These are phyloP conservation scores for Petrosia ficiformis DNA, from an alignment of 37 sponge, comb jelly and placozoan genomes.

Conservation along the genomic window DNA sequence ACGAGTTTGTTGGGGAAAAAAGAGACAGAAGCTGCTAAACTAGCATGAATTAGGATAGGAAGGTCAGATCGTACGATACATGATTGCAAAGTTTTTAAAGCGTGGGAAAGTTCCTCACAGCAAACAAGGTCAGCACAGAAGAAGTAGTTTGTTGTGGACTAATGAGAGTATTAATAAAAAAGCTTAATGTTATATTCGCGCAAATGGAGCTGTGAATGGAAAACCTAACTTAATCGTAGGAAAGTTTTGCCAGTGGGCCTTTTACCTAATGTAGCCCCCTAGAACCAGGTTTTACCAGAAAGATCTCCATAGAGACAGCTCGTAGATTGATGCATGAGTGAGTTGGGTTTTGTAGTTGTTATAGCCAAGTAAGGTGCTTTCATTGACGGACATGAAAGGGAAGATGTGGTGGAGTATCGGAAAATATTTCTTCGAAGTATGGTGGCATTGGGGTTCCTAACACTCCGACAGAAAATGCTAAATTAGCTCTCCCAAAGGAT, in stretches of 20 bases:
- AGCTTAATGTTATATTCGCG: constrained; percentile 23
- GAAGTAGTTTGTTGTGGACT: constrained; percentile 40
- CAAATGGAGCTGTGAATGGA: constrained; percentile 34
- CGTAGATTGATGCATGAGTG: constrained; percentile 55
- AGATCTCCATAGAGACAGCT: constrained; percentile 37
- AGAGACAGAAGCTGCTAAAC: constrained; percentile 47
- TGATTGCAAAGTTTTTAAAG: constrained; percentile 8
- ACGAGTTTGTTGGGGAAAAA: not conserved
- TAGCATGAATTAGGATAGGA: constrained; percentile 43
- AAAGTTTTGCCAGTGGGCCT: constrained; percentile 48
- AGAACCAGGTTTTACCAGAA: constrained; percentile 38
- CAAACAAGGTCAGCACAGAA: constrained; percentile 41
- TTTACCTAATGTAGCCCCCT: constrained; percentile 28
- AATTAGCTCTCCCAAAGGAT: too few relatives aligned
- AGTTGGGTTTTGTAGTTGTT: constrained; percentile 51
- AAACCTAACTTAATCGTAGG: constrained; percentile 28
- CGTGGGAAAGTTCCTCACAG: constrained; percentile 29
- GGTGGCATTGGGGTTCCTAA: constrained; percentile 9
- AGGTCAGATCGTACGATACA: constrained; percentile 40
- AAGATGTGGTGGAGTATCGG: constrained; percentile 44
- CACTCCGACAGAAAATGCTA: too few relatives aligned
- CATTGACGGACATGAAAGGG: constrained; percentile 63
- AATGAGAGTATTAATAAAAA: too few relatives aligned
- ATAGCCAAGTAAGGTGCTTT: constrained; percentile 20
- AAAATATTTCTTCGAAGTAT: constrained; percentile 25